Percentiles rank a stretch among this genome's conserved stretches.
Evolutionary conservation across 2,113 vertebrate genomes (phyloP).

Genomic region (Marcusenius ussheri): DNA sequence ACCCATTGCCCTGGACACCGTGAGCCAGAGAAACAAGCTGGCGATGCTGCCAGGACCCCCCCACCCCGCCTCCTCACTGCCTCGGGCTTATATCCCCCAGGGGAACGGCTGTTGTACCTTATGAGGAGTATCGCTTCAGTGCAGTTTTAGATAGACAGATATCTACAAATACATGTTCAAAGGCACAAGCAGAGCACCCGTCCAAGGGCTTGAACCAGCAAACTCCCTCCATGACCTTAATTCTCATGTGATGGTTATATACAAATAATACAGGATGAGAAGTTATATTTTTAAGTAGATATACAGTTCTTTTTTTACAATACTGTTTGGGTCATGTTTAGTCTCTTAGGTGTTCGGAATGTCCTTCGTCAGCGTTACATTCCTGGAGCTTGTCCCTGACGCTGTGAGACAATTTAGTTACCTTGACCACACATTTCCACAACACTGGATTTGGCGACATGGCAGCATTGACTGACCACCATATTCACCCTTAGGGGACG

Average conservation of each 20-base stretch:
- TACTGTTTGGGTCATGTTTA: no score
- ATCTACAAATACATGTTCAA: neutral
- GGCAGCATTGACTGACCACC: no score
- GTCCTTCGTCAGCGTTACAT: no score
- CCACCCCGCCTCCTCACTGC: neutral
- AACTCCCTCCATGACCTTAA: neutral
- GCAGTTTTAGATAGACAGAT: neutral
- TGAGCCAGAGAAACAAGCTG: neutral
- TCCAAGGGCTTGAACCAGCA: neutral
- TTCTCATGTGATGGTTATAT: neutral
- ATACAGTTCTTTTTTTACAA: no score
- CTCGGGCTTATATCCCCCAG: neutral
- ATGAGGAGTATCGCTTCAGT: neutral
- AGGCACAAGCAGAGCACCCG: neutral
- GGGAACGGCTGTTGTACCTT: neutral
- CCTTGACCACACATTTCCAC: no score
- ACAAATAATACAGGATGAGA: neutral
- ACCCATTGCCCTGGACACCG: neutral
- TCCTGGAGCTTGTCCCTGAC: no score
- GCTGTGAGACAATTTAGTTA: no score
- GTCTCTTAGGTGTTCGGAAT: no score
- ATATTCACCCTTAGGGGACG: neutral
- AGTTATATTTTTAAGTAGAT: no score
- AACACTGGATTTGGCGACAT: no score
- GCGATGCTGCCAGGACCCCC: neutral